A percentile compares a stretch with the other conserved stretches of the same genome.
Evolutionary conservation across 2,888 invertebrate genomes (phyloP).

Genomic region (Tetrapedia diversipes): DNA sequence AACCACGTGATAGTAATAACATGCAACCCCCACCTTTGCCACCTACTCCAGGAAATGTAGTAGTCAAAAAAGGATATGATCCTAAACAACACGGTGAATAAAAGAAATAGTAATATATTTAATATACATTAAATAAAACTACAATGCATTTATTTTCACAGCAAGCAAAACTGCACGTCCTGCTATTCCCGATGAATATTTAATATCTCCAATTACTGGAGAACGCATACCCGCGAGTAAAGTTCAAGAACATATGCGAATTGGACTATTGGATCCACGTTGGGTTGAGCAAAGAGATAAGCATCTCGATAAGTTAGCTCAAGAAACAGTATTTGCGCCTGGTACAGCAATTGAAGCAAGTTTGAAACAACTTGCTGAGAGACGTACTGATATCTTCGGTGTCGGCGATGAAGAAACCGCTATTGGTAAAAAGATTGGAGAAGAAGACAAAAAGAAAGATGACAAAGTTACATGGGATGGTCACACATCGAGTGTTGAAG

Average conservation of each 20-base stretch:
- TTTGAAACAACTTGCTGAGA: constrained; percentile 97
- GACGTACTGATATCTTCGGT: constrained; percentile 99
- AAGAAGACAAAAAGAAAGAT: constrained; percentile 92
- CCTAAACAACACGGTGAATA: constrained; percentile 89
- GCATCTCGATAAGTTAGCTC: constrained; percentile 95
- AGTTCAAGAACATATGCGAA: constrained; percentile 98
- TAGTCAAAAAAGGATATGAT: constrained; percentile 98
- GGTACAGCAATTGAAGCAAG: constrained; percentile 97
- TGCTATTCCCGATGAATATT: constrained; percentile 91
- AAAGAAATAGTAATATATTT: background rate
- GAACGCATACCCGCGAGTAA: constrained; percentile 98
- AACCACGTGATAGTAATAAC: constrained; percentile 80
- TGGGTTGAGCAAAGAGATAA: constrained; percentile 99
- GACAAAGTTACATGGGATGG: constrained; percentile 99
- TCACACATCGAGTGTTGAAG: constrained; percentile 98
- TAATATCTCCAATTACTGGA: constrained; percentile 99
- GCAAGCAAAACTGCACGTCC: constrained; percentile 82
- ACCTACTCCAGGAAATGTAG: constrained; percentile 95
- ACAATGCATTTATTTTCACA: constrained; percentile 19
- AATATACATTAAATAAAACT: background rate
- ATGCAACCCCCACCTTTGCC: constrained; percentile 89
- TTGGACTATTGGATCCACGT: constrained; percentile 96
- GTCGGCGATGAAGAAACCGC: constrained; percentile 99
- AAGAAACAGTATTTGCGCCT: constrained; percentile 92
- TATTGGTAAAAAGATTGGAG: constrained; percentile 99